These are phyloP conservation scores for Stegophylla sp. DNA, from an alignment of 2,888 invertebrate species.

Conservation along the genomic window DNA sequence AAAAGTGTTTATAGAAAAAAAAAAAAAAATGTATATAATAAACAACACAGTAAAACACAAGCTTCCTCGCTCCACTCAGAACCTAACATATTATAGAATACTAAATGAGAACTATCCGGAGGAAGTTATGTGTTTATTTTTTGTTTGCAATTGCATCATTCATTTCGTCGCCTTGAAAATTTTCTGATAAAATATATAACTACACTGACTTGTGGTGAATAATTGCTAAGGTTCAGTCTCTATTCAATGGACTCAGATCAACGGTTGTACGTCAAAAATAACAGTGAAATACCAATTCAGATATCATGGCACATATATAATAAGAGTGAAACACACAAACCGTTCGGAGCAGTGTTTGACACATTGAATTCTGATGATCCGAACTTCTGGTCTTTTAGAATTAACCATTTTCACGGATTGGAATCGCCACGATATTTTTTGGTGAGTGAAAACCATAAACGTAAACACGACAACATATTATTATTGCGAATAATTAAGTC, in stretches of 20 bases:
- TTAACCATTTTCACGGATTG: conserved; percentile 7
- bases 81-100: not conserved
- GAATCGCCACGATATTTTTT: conserved; percentile 39
- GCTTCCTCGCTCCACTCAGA: not conserved
- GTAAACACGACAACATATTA: too few relatives aligned
- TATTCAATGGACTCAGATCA: conserved; percentile 7
- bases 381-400: conserved; percentile 39
- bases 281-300: conserved; percentile 29
- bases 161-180: too few relatives aligned
- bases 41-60: too few relatives aligned
- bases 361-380: not conserved
- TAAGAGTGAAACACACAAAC: conserved; percentile 7
- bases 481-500: too few relatives aligned
- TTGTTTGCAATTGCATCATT: too few relatives aligned
- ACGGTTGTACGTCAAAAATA: conserved; percentile 12
- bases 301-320: conserved; percentile 30
- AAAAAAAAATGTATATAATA: too few relatives aligned
- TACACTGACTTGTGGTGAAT: not conserved
- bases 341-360: conserved; percentile 24
- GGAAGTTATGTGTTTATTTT: too few relatives aligned
- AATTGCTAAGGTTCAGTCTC: conserved; percentile 29
- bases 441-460: conserved; percentile 8
- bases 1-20: too few relatives aligned
- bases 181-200: too few relatives aligned
- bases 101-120: too few relatives aligned